These are phyloP conservation scores for Cacoxenus indagator DNA, from an alignment of 2,888 invertebrate species.

Conservation along the genomic window DNA sequence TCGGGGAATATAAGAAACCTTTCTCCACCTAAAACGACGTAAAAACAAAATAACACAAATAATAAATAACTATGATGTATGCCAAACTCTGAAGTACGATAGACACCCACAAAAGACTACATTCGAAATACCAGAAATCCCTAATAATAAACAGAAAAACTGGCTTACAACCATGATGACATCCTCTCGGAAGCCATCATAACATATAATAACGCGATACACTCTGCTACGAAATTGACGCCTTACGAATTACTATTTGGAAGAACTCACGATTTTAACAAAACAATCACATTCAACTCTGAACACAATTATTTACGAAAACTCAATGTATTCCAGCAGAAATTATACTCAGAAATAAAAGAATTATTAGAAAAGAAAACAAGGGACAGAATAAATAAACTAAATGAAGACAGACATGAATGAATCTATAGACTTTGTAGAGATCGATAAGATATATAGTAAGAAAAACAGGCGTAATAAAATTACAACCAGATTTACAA, in stretches of 20 bases:
- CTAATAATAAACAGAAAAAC: background rate
- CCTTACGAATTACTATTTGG: conserved; percentile 28
- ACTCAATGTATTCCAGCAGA: background rate
- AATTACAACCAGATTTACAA: background rate
- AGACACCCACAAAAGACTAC: conserved; percentile 21
- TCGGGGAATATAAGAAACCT: too few relatives aligned
- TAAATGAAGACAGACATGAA: background rate
- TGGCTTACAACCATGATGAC: conserved; percentile 18
- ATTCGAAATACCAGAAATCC: conserved; percentile 25
- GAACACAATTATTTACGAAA: background rate
- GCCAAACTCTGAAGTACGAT: conserved; percentile 30
- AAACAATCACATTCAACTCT: conserved; percentile 25
- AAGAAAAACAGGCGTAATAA: conserved; percentile 19
- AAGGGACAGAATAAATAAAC: background rate
- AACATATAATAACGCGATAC: conserved; percentile 30
- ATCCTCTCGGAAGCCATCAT: conserved; percentile 24
- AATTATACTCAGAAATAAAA: background rate
- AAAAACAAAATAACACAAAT: too few relatives aligned
- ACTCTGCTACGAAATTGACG: conserved; percentile 22
- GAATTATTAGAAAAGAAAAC: background rate
- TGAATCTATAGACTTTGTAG: background rate
- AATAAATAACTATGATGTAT: too few relatives aligned
- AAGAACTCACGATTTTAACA: conserved; percentile 10
- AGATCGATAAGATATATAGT: background rate
- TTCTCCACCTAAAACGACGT: too few relatives aligned